Base-by-base conservation (phyloP, 1,140 invertebrate genomes). In the Varroa destructor region DNA sequence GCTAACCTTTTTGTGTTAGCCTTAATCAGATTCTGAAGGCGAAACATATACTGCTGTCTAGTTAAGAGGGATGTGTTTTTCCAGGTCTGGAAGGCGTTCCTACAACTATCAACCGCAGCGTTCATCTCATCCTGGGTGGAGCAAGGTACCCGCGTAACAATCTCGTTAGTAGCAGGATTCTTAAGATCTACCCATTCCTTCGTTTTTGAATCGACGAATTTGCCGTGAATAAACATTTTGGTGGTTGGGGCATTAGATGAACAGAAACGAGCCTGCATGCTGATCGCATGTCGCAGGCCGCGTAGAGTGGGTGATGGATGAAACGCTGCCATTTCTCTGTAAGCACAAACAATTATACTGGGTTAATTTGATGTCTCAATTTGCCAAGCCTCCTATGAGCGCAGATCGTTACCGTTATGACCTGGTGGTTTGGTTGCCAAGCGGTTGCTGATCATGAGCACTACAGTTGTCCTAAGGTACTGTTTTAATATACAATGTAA, bases 21-120 rank as follows among this genome's bases (percentile, higher is more conserved):
- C 74, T 87, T 87, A 74, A 91, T 89, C 14, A 91, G 82, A 71
- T 86, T 82, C 78, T 91, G 89, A 71, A 87, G 89, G 77, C 89
- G 93, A 76, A 99, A 90, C 91, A 99, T 97, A 36, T 93, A 83
- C 79, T 94, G 91, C 81, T 99, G 95, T 71, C 97, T 84, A 0
- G 90, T 89, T 56, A 99, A 82, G 43, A 97, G 86, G 4, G 96
- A 97, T 36, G 90, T 91, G 77, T 91, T 84, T 57, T 87, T 89
- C 97, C 97, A 99, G 70, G 86, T 83, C 74, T 84, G 82, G 76
- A 85, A 93, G 0, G 91, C 93, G 72, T 86, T 85, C 78, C 90
- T 92, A 1, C 90, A 87, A 42, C 91, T 87, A 67, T 87, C 85
- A 6, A 97, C 88, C 0, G 97, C 96, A 43, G 83, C 80, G 76